Base-by-base conservation (phyloP, 2,888 invertebrate genomes). In the Nemotelus nigrinus region DNA sequence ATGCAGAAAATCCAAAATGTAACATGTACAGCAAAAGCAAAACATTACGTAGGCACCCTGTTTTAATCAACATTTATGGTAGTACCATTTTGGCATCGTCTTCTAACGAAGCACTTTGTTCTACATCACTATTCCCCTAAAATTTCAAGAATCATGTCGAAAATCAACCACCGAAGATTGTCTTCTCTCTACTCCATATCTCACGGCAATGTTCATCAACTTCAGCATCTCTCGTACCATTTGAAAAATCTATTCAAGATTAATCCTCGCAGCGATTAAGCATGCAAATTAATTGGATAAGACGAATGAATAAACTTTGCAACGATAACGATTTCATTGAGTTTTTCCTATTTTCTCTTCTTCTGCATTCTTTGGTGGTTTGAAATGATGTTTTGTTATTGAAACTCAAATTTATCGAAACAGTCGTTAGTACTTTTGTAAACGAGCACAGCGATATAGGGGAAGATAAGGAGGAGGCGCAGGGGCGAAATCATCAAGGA, bases 251-350 rank as follows among this genome's bases (percentile, higher is more conserved):
- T 8, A 7, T 25, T 57, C 25, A 57, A 2, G 47, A 45, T 3
- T 44, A 67, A 41, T 67, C 47, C 65, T 67, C 7, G 47, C 45
- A 50, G 44, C 50, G n/a, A 25, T 65, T 53, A 4, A 39, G 53
- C 50, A 68, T 68, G 68, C 68, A 50, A 68, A 68, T 68, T 68
- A 68, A 68, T 68, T 68, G 68, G 41, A 68, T 68, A 53, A 68
- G 53, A 10, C 44, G 53, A 68, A 67, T 47, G 65, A 67, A 44
- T 67, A 53, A 68, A 68, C 53, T 68, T 25, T 53, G 48, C 68
- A 68, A 53, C 7, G 68, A 50, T 50, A 53, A 68, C 68, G 53
- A 68, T 53, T 53, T 68, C 53, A 68, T 53, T 43, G 68, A 50
- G 41, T 41, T 43, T 53, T 53, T 53, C 53, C 48, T 63, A 58